Evolutionary conservation across 1,140 invertebrate species (phyloP), one percentile per base, ranked within the genome.

Genomic region (Pseudomyrmex pallidus): DNA sequence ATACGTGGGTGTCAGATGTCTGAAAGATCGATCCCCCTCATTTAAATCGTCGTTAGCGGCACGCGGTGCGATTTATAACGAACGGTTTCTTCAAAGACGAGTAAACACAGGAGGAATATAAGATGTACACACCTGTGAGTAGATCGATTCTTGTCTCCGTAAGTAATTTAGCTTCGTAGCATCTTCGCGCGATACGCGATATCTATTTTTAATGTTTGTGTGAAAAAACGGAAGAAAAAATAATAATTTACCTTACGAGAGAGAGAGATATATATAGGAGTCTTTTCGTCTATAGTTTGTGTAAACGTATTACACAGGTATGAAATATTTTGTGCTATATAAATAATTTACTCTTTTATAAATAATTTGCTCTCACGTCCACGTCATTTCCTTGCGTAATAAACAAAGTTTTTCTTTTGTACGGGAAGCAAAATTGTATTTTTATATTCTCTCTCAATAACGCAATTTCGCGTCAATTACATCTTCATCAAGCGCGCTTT

Each of bases 11-110:
- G 20, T 78, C 66, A 80, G 46, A 5, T 78, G 76, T 12, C 64
- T 57, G 13, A 82, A 63, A 82, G 44, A 82, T 82, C 72, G 59
- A 82, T 82, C 7, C 64, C 59, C 22, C 54, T 70, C 76, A 44
- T 80, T 72, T 80, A 80, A 70, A 72, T 72, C 17, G 48, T 82
- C 80, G 48, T 73, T 62, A 82, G 48, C 62, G 15, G 7, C 61
- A 73, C 15, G 17, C n/a, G 48, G 52, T 22, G n/a, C 25, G 46
- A 82, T 82, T 82, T 82, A 73, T 63, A 57, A 20, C 59, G n/a
- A 35, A 59, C 63, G 22, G 2, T 13, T 59, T 72, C 46, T 35
- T 72, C n/a, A 8, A 57, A 78, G 20, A 57, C 20, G 10, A 78
- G 44, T 22, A 57, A n/a, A 61, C 48, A 52, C n/a, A 12, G n/a